Base-by-base conservation (phyloP, 2,797 vertebrate species). In the Spea hammondii region DNA sequence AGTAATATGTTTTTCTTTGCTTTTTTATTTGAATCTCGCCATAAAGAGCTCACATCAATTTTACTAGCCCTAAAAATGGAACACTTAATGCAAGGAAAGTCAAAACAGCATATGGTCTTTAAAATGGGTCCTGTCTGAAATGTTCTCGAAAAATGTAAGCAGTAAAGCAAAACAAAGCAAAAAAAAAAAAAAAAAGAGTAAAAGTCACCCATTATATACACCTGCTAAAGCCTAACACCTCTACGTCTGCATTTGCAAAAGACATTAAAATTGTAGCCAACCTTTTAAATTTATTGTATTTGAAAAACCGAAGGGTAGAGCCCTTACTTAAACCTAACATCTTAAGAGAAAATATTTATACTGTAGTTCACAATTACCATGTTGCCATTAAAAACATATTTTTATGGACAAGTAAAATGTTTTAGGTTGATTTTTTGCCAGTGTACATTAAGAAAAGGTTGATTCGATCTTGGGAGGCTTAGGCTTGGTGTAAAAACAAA, bases 201-300 rank as follows among this genome's bases (percentile, higher is more conserved):
- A 65, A 59, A 59, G 54, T 17, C 54, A 50, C 69, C 79, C 79
- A 77, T 81, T 72, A 77, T 67, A 77, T 68, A 65, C 79, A 81
- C 79, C 79, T 81, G 79, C 74, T 73, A 50, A 10, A 72, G 79
- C 70, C 79, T 81, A 81, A 81, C 79, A 81, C 74, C 79, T 81
- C 64, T 32, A 50, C 54, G 66, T 72, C 53, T 66, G 74, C 72
- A 49, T 76, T 77, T 77, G 74, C 64, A 81, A 81, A 81, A 77
- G 64, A 59, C 69, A 77, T 81, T 77, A 77, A 77, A 77, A 59
- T 64, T 59, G 55, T 55, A 77, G 79, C 74, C 79, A 81, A 73
- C 49, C 51, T 62, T 67, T 81, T 55, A 77, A 77, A 81, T 81
- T 81, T 81, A 81, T 81, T 81, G 74, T 81, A 77, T 81, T 48